Conservation (phyloP, 92 coral and sea anemone species). For the Epizoanthus stellaris region DNA sequence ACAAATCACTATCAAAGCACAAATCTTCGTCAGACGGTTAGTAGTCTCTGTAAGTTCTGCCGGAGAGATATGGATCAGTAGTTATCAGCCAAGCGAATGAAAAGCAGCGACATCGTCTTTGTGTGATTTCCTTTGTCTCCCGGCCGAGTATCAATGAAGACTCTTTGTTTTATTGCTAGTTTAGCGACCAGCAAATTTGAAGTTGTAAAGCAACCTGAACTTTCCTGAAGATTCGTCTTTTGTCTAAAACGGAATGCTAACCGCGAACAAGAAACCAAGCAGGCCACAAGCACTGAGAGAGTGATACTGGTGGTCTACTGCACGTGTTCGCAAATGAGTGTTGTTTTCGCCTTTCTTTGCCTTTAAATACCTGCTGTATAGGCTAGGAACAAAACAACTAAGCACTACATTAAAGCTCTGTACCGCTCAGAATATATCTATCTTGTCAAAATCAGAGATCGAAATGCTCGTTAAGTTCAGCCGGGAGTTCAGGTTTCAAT, state of each 20-base stretch:
- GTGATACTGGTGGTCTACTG: not conserved
- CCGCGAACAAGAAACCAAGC: not conserved
- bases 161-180: constrained; percentile 11
- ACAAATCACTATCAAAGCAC: not conserved
- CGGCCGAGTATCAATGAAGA: not conserved
- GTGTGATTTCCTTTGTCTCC: constrained; percentile 18
- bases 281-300: not conserved
- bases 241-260: not conserved
- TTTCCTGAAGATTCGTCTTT: not conserved
- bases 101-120: not conserved
- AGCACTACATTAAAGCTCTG: too few relatives aligned
- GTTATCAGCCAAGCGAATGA: constrained; percentile 1
- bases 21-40: not conserved
- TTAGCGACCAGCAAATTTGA: not conserved
- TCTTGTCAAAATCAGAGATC: not conserved
- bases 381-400: constrained; percentile 28
- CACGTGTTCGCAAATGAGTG: constrained; percentile 29
- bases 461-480: too few relatives aligned
- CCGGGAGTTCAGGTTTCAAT: not conserved
- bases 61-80: not conserved
- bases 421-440: not conserved
- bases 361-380: constrained; percentile 34
- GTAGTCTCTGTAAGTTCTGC: constrained; percentile 2
- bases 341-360: constrained; percentile 6
- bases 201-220: not conserved